Evolutionary conservation across 2,113 vertebrate species (phyloP), one percentile per base, ranked within the genome.

Genomic region (Rostratula benghalensis): DNA sequence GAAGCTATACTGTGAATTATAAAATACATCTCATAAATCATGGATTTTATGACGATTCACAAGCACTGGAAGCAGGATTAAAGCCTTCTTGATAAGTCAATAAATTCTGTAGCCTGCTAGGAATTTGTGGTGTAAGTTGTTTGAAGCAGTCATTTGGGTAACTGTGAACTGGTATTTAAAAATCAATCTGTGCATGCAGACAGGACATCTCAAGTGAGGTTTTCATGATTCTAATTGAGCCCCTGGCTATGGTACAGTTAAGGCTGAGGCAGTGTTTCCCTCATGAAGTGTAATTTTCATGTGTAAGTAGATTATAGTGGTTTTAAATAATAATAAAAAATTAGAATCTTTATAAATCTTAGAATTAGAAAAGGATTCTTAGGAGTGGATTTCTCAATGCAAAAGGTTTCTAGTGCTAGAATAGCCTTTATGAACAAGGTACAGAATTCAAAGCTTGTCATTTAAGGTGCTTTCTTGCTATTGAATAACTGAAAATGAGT

Each of bases 21-120:
- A 82, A 68, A 93, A 94, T 83, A 79, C 8, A 83, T 92, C 21
- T 50, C 70, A 79, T 85, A 93, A 93, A 95, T 93, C 8, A 93
- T 73, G 79, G 86, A 83, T 75, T 96, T 90, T 76, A 69, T 24
- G 16, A 78, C 96, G 93, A 97, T 51, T 97, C 87, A 92, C 73
- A 89, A 69, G 28, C 63, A 59, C 74, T 78, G 56, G 60, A 78
- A 94, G 73, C 4, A 89, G 83, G 50, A 96, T 95, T 87, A 94
- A 81, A 76, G 10, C 48, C 53, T 89, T 95, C 53, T 70, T 90
- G 69, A 85, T 87, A 95, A 94, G 33, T 73, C 48, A 83, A 77
- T 93, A 94, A 88, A 93, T 93, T 94, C 37, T 90, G 19, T 57
- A 73, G 28, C 46, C 93, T 92, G 45, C 69, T 84, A 89, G n/a